Evolutionary conservation across 2,888 invertebrate species (phyloP), one percentile per base, ranked within the genome.

Genomic region (Isotomurus palustris): DNA sequence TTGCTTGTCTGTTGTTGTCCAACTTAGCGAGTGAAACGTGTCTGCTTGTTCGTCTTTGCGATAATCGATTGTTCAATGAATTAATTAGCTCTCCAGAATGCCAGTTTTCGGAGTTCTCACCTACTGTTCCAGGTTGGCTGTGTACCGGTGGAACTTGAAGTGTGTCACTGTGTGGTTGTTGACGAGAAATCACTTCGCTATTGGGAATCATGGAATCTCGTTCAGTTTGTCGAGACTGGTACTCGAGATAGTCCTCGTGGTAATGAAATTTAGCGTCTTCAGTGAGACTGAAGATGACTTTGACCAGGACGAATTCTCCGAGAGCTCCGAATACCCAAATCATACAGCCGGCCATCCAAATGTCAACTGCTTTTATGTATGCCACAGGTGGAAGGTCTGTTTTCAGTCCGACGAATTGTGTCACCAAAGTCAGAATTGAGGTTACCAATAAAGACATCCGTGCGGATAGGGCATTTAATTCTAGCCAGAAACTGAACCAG

Each of bases 401-500:
- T 72, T 87, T 79, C 21, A 88, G 75, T 1, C 88, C 88, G 5
- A 88, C 88, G 72, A 89, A 89, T 87, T 89, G 88, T 17, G 89
- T 90, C 44, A 89, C 88, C 44, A 90, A 76, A 0, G 88, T 89
- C 71, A 90, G 78, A 83, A 90, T 85, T 73, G 88, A 88, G 6
- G 89, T 89, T 19, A 89, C 88, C 53, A 89, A 77, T 35, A 89
- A 75, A 0, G 89, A 87, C 6, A 89, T 87, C 40, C 89, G 78
- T 0, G 88, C 89, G 1, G 89, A 88, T 50, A 89, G 86, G 0
- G 88, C 89, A 72, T 90, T 89, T 67, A 89, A 75, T 45, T 88
- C 88, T 29, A 90, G 75, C 88, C 89, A 90, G 74, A 90, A 90
- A 72, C 88, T 88, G 74, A 89, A 88, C 89, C 89, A 89, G 2